Conservation (phyloP, 2,113 vertebrate species). For the Vidua chalybeata region DNA sequence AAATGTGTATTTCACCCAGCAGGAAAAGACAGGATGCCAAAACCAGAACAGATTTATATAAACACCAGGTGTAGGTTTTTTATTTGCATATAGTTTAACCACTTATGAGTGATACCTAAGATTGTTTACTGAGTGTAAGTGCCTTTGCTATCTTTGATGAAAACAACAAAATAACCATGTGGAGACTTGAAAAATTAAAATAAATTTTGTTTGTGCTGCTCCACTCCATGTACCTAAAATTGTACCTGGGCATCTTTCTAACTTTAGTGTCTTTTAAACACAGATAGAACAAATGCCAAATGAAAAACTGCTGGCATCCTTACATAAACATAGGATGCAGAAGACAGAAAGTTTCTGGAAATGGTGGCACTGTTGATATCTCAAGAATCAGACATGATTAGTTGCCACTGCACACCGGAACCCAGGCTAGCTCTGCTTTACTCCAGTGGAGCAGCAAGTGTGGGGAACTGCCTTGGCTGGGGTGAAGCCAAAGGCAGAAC, state of each 20-base stretch:
- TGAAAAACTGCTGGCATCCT: background rate
- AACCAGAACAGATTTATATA: background rate
- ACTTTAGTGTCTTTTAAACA: background rate
- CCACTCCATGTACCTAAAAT: background rate
- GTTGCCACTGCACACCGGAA: too few species aligned
- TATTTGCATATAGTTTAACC: background rate
- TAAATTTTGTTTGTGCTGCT: background rate
- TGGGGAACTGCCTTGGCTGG: too few species aligned
- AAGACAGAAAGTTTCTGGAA: background rate
- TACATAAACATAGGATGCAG: background rate
- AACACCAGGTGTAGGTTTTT: background rate
- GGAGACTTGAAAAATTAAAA: background rate
- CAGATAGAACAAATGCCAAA: background rate
- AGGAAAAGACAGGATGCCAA: background rate
- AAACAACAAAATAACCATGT: background rate
- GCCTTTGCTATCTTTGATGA: background rate
- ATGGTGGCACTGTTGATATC: background rate
- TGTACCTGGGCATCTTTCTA: background rate
- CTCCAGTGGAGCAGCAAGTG: too few species aligned
- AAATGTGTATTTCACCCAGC: background rate
- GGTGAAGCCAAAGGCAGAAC: too few species aligned
- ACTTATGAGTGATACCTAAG: background rate
- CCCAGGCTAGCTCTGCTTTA: too few species aligned
- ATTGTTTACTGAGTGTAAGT: background rate
- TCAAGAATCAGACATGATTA: background rate